phyloP scores from a whole-genome alignment of 2,888 invertebrate genomes.

The Lysandra coridon region DNA sequence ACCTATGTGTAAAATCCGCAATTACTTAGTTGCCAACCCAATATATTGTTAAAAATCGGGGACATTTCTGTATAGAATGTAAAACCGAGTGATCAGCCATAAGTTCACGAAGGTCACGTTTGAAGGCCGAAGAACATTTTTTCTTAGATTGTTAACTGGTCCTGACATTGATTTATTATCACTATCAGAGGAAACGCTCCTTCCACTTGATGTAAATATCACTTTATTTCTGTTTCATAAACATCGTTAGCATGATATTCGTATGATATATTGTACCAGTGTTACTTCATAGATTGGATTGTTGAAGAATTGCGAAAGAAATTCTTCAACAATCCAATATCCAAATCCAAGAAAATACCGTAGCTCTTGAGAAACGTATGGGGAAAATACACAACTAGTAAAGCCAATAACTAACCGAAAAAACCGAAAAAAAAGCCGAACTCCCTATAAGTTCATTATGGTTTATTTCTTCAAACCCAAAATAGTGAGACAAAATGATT shows the following conservation, averaged over 20 bases:
- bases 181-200: conserved; percentile 11
- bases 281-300: neutral
- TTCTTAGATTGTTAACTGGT: conserved; percentile 21
- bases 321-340: too few relatives aligned
- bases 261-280: neutral
- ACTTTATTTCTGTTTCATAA: conserved; percentile 6
- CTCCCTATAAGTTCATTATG: too few relatives aligned
- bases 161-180: conserved; percentile 13
- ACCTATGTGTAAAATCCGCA: too few relatives aligned
- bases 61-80: neutral
- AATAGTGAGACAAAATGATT: too few relatives aligned
- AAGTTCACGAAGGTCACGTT: neutral
- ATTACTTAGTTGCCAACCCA: too few relatives aligned
- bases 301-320: neutral
- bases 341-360: neutral
- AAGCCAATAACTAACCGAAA: too few relatives aligned
- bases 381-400: too few relatives aligned
- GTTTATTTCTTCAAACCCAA: too few relatives aligned
- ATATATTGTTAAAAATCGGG: neutral
- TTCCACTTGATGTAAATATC: conserved; percentile 12
- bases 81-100: neutral
- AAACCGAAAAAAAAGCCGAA: too few relatives aligned
- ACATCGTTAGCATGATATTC: neutral
- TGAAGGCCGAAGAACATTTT: neutral
- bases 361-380: too few relatives aligned